These are phyloP conservation scores for Sweltsa coloradensis DNA, from an alignment of 1,140 invertebrate genomes.

Conservation along the genomic window DNA sequence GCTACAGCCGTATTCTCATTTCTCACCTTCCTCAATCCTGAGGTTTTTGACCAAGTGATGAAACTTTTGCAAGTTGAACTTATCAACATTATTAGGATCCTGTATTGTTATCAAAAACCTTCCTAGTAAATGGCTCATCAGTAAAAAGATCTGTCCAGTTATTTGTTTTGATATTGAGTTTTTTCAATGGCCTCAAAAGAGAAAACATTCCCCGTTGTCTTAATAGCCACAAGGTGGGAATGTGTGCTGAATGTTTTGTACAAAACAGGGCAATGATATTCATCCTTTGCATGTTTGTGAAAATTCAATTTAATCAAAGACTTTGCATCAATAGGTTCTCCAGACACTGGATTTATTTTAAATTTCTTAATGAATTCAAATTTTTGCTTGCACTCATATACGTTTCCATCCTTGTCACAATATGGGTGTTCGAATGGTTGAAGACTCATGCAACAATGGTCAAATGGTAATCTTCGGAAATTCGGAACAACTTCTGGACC, in stretches of 20 bases:
- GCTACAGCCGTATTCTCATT: no score
- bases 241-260: constrained; percentile 94
- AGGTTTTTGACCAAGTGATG: constrained; percentile 94
- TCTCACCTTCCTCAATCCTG: constrained; percentile 75
- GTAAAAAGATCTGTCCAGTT: constrained; percentile 91
- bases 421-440: constrained; percentile 89
- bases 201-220: constrained; percentile 91
- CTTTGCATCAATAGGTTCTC: constrained; percentile 77
- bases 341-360: constrained; percentile 89
- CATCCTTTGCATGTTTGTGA: constrained; percentile 68
- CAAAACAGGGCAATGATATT: constrained; percentile 90
- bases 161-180: constrained; percentile 89
- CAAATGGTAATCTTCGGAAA: constrained; percentile 85
- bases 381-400: constrained; percentile 81
- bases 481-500: constrained; percentile 61
- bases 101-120: constrained; percentile 92
- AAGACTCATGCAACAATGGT: constrained; percentile 86
- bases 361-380: constrained; percentile 85
- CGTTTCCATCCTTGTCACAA: constrained; percentile 75
- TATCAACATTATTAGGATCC: constrained; percentile 79
- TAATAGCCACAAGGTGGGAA: constrained; percentile 87
- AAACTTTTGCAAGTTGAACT: constrained; percentile 92
- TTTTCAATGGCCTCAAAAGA: constrained; percentile 89
- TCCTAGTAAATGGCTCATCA: constrained; percentile 80
- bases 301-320: constrained; percentile 84